Percentiles rank a stretch among this genome's conserved stretches.
phyloP scores from a whole-genome alignment of 2,113 vertebrate species.

The Nansenia antarctica region DNA sequence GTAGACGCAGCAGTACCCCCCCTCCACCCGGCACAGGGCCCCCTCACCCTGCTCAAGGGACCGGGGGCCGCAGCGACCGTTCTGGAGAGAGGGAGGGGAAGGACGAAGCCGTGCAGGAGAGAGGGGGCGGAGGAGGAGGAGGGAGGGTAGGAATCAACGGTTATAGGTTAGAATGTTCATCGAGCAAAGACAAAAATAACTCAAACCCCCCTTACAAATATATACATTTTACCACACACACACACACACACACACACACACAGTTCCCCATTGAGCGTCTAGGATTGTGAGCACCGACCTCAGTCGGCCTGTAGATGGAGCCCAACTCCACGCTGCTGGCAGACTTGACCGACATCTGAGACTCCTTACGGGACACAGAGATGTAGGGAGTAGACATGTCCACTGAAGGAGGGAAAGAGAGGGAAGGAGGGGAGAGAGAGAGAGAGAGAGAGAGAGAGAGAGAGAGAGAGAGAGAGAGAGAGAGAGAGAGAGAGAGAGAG shows the following conservation, averaged over 20 bases:
- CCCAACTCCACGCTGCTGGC: constrained; percentile 87
- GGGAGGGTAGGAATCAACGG: no score
- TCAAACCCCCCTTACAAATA: background rate
- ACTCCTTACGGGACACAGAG: constrained; percentile 67
- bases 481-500: background rate
- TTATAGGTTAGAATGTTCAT: no score
- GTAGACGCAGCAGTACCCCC: constrained; percentile 91
- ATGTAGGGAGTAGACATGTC: constrained; percentile 68
- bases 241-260: background rate
- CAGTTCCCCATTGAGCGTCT: no score
- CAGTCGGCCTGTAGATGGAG: constrained; percentile 71
- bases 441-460: background rate
- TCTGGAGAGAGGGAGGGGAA: constrained; percentile 43
- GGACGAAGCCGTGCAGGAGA: background rate
- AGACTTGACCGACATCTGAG: constrained; percentile 84
- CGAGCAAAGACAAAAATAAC: background rate
- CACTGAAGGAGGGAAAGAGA: constrained; percentile 29
- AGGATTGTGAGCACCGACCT: no score
- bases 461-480: background rate
- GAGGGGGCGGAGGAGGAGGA: background rate
- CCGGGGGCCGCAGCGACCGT: constrained; percentile 72
- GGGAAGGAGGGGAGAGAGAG: background rate
- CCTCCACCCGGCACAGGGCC: constrained; percentile 56
- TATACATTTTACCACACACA: background rate
- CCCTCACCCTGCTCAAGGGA: constrained; percentile 49